Conservation (phyloP, 2,888 invertebrate genomes). For the Drosophila acutilabella region DNA sequence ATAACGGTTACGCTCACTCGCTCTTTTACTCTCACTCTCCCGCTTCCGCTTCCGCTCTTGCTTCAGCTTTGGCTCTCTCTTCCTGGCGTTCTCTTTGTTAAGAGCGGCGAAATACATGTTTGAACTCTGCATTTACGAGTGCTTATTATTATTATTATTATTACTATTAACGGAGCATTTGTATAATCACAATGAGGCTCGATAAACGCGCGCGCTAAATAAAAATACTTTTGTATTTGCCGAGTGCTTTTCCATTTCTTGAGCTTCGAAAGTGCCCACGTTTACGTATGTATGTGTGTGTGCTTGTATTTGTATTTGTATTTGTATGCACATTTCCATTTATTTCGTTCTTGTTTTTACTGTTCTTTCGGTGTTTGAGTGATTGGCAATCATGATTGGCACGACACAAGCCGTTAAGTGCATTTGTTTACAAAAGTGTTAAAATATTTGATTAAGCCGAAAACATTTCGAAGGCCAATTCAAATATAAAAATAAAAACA, state of each 20-base stretch:
- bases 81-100: constrained; percentile 28
- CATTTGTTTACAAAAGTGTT: constrained; percentile 7
- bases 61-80: constrained; percentile 12
- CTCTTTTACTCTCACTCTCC: not conserved
- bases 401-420: not conserved
- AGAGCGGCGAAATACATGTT: constrained; percentile 17
- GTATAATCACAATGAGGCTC: constrained; percentile 20
- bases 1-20: constrained; percentile 58
- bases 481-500: not conserved
- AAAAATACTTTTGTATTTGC: not conserved
- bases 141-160: constrained; percentile 28
- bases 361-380: not conserved
- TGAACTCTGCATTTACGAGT: constrained; percentile 14
- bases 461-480: constrained; percentile 3
- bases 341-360: not conserved
- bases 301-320: not conserved
- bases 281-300: not conserved
- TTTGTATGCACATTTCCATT: not conserved
- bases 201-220: constrained; percentile 3
- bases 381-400: constrained; percentile 4
- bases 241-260: constrained; percentile 9
- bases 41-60: constrained; percentile 21
- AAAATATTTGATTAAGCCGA: constrained; percentile 9
- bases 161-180: constrained; percentile 7
- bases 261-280: not conserved